Conservation (phyloP, 2,113 vertebrate species). For the Chlorodrepanis virens region DNA sequence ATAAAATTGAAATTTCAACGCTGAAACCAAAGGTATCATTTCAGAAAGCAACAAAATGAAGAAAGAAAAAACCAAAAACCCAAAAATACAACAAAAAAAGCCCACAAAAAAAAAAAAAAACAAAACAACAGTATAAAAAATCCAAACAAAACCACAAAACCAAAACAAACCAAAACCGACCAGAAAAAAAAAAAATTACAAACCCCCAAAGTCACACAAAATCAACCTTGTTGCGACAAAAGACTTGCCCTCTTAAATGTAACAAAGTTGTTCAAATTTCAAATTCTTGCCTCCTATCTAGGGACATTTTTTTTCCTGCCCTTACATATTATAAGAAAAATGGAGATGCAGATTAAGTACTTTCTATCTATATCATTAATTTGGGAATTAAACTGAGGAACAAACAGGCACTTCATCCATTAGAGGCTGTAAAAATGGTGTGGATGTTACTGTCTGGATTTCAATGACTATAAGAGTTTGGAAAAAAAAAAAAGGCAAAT, state of each 20-base stretch:
- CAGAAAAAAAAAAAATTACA: neutral
- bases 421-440: neutral
- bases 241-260: neutral
- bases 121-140: neutral
- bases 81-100: neutral
- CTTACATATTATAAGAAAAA: neutral
- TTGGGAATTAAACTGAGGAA: neutral
- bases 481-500: neutral
- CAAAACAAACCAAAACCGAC: neutral
- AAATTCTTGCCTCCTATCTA: neutral
- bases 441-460: neutral
- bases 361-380: neutral
- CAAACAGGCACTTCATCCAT: neutral
- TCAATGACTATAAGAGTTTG: neutral
- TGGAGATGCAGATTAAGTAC: neutral
- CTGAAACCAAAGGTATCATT: constrained; percentile 17
- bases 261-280: neutral
- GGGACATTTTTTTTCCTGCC: neutral
- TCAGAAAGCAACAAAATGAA: neutral
- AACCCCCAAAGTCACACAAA: neutral
- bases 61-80: neutral
- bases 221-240: neutral
- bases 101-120: neutral
- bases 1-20: constrained; percentile 4
- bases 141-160: neutral